Evolutionary conservation across 2,888 invertebrate species (phyloP).

Genomic region (Phalangium opilio): DNA sequence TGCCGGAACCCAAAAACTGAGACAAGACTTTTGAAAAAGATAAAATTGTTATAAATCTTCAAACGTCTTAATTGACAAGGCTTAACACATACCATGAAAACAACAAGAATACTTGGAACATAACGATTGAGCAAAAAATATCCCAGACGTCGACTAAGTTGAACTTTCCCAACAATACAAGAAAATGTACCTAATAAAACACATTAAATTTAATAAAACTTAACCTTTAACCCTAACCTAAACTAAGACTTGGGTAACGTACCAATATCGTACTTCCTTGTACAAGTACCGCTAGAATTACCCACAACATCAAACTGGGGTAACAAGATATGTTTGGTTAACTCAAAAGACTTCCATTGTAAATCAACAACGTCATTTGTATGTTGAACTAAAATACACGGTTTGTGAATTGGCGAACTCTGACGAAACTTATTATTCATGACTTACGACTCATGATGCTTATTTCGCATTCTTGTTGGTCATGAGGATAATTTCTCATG

Average conservation of each 20-base stretch:
- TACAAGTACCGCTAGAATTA: slow-evolving; percentile 7
- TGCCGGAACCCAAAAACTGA: slow-evolving; percentile 20
- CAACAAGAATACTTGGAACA: slow-evolving; percentile 17
- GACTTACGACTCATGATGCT: slow-evolving; percentile 18
- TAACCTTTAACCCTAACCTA: background rate
- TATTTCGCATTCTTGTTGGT: slow-evolving; percentile 18
- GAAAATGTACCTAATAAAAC: slow-evolving; percentile 16
- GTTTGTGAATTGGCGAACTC: too few species aligned
- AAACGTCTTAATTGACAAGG: too few species aligned
- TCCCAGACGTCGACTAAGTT: slow-evolving; percentile 13
- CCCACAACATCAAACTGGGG: slow-evolving; percentile 15
- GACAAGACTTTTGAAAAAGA: slow-evolving; percentile 9
- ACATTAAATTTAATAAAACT: background rate
- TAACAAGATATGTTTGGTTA: slow-evolving; percentile 14
- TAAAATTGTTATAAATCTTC: too few species aligned
- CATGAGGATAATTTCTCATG: slow-evolving; percentile 18
- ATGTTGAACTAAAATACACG: slow-evolving; percentile 13
- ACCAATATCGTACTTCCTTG: slow-evolving; percentile 17
- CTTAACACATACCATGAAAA: slow-evolving; percentile 10
- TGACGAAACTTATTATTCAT: too few species aligned
- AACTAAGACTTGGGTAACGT: background rate
- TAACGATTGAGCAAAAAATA: slow-evolving; percentile 17
- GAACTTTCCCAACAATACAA: slow-evolving; percentile 12
- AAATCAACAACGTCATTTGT: slow-evolving; percentile 13
- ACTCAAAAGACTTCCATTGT: slow-evolving; percentile 17